phyloP scores from a whole-genome alignment of 1,140 invertebrate genomes.

The Apocrypta bakeri region DNA sequence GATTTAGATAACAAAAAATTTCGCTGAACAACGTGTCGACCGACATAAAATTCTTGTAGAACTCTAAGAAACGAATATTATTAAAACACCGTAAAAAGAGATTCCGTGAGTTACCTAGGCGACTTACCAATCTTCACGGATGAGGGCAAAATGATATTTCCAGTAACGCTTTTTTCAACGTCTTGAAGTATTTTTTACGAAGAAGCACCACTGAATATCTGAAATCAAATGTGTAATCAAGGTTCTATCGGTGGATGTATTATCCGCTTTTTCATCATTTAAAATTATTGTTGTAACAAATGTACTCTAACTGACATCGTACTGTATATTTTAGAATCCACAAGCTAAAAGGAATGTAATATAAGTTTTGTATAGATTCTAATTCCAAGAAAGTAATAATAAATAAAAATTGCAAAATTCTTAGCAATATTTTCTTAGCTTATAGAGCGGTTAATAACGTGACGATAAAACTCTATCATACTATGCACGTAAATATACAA shows the following conservation, averaged over 20 bases:
- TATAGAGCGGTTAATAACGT: not conserved
- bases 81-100: conserved; percentile 50
- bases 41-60: conserved; percentile 21
- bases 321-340: not conserved
- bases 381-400: not conserved
- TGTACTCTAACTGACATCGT: not conserved
- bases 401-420: not conserved
- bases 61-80: conserved; percentile 26
- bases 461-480: not conserved
- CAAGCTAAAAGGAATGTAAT: not conserved
- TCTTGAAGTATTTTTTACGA: conserved; percentile 1
- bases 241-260: not conserved
- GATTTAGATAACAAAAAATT: conserved; percentile 53
- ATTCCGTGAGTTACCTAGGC: conserved; percentile 61
- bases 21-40: conserved; percentile 22
- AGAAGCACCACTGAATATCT: conserved; percentile 54
- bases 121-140: conserved; percentile 66
- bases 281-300: too few species aligned
- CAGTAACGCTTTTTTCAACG: conserved; percentile 19
- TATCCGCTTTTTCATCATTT: not conserved
- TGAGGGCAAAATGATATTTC: conserved; percentile 40
- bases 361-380: not conserved
- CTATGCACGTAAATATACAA: not conserved
- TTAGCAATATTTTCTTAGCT: too few species aligned
- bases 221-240: conserved; percentile 51